Evolutionary conservation across 35 echinoderm and acorn worm species (phyloP).

Genomic region (Acanthaster planci): DNA sequence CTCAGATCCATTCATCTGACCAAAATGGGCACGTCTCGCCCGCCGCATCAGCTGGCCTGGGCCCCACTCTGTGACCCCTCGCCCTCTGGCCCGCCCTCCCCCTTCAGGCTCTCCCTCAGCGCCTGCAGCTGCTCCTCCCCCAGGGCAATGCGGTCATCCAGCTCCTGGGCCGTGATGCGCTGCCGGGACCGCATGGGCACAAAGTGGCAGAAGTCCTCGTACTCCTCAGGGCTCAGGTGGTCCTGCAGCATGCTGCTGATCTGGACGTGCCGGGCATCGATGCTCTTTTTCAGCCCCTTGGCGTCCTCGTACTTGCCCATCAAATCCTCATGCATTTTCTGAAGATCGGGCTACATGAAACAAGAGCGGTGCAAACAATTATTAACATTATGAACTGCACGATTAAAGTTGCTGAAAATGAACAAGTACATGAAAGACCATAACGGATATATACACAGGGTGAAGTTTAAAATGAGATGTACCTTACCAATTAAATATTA

Average conservation of each 20-base stretch:
- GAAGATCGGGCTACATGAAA: constrained; percentile 54
- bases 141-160: constrained; percentile 73
- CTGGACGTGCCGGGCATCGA: constrained; percentile 54
- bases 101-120: constrained; percentile 63
- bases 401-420: no score
- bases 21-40: no score
- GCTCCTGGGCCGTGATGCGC: constrained; percentile 68
- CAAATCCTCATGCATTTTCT: constrained; percentile 72
- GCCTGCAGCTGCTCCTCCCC: constrained; percentile 93
- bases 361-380: not conserved
- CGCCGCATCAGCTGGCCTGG: constrained; percentile 1
- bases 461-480: no score
- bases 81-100: not conserved
- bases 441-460: no score
- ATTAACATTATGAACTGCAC: no score
- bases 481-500: no score
- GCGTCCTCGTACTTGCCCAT: constrained; percentile 74
- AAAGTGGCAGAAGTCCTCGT: constrained; percentile 85
- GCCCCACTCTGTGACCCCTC: not conserved
- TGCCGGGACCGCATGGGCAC: constrained; percentile 37
- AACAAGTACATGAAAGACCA: no score
- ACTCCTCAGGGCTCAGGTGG: constrained; percentile 53
- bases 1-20: no score
- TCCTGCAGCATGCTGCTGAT: constrained; percentile 67
- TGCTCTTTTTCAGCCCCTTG: constrained; percentile 84